These are phyloP conservation scores for Sebastolobus alascanus DNA, from an alignment of 2,797 vertebrate genomes.

Conservation along the genomic window DNA sequence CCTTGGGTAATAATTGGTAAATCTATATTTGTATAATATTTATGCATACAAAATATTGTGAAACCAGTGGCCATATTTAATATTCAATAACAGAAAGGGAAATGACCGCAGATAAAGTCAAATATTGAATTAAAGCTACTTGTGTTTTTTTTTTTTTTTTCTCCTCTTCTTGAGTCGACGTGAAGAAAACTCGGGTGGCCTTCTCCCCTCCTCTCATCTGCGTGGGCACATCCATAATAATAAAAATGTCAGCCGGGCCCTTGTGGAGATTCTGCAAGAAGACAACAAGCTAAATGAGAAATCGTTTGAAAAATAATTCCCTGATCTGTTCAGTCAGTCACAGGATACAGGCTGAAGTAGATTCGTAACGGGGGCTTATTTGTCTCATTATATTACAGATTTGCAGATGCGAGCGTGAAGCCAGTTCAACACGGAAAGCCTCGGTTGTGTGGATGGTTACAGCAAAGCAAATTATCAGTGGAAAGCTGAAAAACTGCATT, in stretches of 20 bases:
- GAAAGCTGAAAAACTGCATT: not conserved
- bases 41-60: not conserved
- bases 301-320: slow-evolving; percentile 73
- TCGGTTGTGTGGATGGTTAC: slow-evolving; percentile 4
- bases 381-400: slow-evolving; percentile 56
- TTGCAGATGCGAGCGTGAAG: slow-evolving; percentile 36
- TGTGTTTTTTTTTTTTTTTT: slow-evolving; percentile 19
- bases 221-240: slow-evolving; percentile 83
- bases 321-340: slow-evolving; percentile 67
- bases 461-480: not conserved
- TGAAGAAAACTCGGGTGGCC: slow-evolving; percentile 69
- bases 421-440: slow-evolving; percentile 18
- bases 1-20: not conserved
- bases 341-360: slow-evolving; percentile 38
- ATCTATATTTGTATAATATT: not conserved
- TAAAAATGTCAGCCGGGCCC: slow-evolving; percentile 75
- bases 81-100: not conserved
- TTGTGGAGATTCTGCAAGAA: slow-evolving; percentile 77
- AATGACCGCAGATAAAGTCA: slow-evolving; percentile 20
- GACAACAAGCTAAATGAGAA: slow-evolving; percentile 79
- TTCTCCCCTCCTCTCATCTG: slow-evolving; percentile 68
- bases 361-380: slow-evolving; percentile 51
- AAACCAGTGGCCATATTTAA: not conserved
- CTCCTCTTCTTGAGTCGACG: slow-evolving; percentile 39
- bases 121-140: slow-evolving; percentile 37